A percentile compares a stretch with the other conserved stretches of the same genome.
Evolutionary conservation across 53 echinoderm and acorn worm species (phyloP).

Genomic region (Temnopleurus reevesii): DNA sequence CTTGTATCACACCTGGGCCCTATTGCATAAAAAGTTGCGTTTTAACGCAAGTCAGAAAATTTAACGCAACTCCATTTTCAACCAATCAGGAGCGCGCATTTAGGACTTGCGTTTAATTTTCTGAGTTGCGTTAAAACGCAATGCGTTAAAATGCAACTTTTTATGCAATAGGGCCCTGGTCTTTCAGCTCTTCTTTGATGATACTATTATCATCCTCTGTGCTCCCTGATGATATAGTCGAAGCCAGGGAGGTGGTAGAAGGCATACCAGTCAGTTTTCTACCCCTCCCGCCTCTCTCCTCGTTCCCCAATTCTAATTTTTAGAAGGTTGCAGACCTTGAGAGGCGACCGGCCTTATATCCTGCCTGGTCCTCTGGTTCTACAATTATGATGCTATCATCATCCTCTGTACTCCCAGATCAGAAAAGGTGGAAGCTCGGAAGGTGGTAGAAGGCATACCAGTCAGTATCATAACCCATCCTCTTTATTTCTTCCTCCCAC

Average conservation of each 20-base stretch:
- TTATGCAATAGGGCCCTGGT: no score
- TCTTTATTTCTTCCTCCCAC: no score
- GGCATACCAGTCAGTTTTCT: not conserved
- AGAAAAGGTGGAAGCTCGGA: not conserved
- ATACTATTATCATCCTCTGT: conserved; percentile 2
- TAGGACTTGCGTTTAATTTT: no score
- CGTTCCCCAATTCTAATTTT: no score
- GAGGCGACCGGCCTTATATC: not conserved
- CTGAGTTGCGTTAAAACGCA: no score
- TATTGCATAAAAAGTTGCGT: no score
- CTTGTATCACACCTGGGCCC: conserved; percentile 46
- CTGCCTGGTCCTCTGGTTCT: conserved; percentile 21
- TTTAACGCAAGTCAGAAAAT: no score
- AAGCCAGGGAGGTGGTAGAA: conserved; percentile 11
- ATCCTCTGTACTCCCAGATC: not conserved
- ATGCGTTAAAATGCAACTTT: no score
- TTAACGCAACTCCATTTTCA: no score
- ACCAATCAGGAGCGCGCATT: no score
- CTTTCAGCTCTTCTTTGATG: not conserved
- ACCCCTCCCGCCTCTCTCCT: not conserved
- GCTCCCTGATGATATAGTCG: not conserved
- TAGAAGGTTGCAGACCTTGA: conserved; percentile 16
- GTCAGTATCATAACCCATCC: no score
- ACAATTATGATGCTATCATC: not conserved
- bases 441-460: not conserved